A percentile compares a stretch with the other conserved stretches of the same genome.
phyloP scores from a whole-genome alignment of 2,113 vertebrate genomes.

The Stictonetta naevosa region DNA sequence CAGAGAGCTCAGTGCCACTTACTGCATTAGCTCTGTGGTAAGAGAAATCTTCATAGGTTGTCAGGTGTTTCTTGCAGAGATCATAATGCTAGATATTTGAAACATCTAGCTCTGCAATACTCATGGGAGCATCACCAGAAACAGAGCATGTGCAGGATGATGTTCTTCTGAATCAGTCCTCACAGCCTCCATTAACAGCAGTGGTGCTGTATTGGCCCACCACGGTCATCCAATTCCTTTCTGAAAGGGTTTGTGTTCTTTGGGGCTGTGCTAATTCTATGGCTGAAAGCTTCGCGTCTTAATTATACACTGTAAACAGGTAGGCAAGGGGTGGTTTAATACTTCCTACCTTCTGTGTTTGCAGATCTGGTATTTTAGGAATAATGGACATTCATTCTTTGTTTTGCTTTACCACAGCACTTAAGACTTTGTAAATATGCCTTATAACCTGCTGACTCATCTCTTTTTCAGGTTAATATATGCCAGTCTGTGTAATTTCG shows the following conservation, averaged over 20 bases:
- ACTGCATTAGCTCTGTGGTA: not conserved
- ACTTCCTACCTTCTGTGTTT: not conserved
- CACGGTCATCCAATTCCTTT: rapidly evolving
- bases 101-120: rapidly evolving
- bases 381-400: not conserved
- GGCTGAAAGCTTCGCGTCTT: not conserved
- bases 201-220: not conserved
- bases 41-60: not conserved
- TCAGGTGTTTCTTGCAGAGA: not conserved
- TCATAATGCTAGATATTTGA: not conserved
- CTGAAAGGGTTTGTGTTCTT: not conserved
- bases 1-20: not conserved
- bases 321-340: not conserved
- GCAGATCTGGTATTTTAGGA: not conserved
- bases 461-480: not conserved
- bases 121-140: rapidly evolving
- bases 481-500: not conserved
- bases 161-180: not conserved
- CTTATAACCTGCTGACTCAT: not conserved
- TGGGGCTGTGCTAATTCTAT: not conserved
- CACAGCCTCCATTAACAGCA: not conserved
- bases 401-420: not conserved
- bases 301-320: not conserved
- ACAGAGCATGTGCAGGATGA: not conserved
- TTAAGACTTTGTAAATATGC: not conserved